These are phyloP conservation scores for Trichogramma dendrolimi DNA, from an alignment of 2,888 invertebrate genomes.

Conservation along the genomic window DNA sequence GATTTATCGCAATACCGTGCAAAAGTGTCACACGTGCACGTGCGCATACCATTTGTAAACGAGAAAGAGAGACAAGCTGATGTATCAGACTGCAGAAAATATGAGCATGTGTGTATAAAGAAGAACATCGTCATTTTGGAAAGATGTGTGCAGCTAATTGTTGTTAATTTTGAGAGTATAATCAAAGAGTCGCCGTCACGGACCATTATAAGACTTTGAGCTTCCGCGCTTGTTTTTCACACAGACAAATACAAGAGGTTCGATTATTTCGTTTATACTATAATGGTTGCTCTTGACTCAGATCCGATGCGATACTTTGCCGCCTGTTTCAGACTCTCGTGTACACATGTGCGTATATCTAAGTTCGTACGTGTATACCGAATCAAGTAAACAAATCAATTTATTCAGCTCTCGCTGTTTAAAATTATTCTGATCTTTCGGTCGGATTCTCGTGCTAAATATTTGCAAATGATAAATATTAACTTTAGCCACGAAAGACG, in stretches of 20 bases:
- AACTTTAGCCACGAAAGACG: too few relatives aligned
- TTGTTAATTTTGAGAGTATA: slow-evolving; percentile 8
- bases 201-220: slow-evolving; percentile 15
- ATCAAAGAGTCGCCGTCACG: not conserved
- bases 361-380: too few relatives aligned
- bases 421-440: too few relatives aligned
- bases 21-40: too few relatives aligned
- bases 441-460: too few relatives aligned
- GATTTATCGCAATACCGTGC: too few relatives aligned
- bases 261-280: slow-evolving; percentile 3
- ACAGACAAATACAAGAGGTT: slow-evolving; percentile 18
- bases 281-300: not conserved
- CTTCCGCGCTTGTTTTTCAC: slow-evolving; percentile 28
- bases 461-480: too few relatives aligned
- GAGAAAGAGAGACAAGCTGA: not conserved
- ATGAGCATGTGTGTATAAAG: not conserved
- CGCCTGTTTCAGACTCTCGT: not conserved
- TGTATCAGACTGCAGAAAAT: not conserved
- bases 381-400: too few relatives aligned
- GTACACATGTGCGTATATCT: too few relatives aligned
- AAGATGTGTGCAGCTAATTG: slow-evolving; percentile 45
- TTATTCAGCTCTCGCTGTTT: too few relatives aligned
- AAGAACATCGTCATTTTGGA: slow-evolving; percentile 39
- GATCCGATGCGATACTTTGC: slow-evolving; percentile 12
- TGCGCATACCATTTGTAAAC: not conserved